Conservation (phyloP, 2,888 invertebrate species). For the Sarcophaga subvicina region DNA sequence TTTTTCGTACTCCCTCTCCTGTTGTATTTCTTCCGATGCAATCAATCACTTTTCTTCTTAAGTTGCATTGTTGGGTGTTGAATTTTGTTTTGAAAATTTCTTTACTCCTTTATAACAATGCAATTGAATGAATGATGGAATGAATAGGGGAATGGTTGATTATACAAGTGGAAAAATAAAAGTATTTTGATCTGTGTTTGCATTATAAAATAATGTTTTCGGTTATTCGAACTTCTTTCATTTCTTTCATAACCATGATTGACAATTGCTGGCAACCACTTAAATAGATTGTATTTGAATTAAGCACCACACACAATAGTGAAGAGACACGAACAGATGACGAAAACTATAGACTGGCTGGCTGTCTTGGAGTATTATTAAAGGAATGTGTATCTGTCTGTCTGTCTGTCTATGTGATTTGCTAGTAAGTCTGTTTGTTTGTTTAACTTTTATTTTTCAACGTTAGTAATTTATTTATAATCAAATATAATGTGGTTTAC, state of each 20-base stretch:
- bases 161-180: not conserved
- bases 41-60: no score
- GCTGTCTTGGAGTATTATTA: not conserved
- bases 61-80: no score
- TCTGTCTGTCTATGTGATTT: not conserved
- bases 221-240: constrained; percentile 41
- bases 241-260: constrained; percentile 50
- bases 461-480: not conserved
- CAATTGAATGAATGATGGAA: not conserved
- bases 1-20: no score
- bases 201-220: constrained; percentile 40
- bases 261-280: constrained; percentile 61
- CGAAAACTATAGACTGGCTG: constrained; percentile 31
- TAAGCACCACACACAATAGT: not conserved
- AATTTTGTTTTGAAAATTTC: no score
- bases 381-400: not conserved
- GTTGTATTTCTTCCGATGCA: no score
- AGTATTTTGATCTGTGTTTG: not conserved
- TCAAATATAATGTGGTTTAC: constrained; percentile 10
- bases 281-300: constrained; percentile 40
- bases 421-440: no score
- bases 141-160: not conserved
- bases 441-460: constrained; percentile 16
- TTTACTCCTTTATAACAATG: not conserved
- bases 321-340: not conserved